Base-by-base conservation (phyloP, 2,113 vertebrate species). In the Anhinga anhinga region DNA sequence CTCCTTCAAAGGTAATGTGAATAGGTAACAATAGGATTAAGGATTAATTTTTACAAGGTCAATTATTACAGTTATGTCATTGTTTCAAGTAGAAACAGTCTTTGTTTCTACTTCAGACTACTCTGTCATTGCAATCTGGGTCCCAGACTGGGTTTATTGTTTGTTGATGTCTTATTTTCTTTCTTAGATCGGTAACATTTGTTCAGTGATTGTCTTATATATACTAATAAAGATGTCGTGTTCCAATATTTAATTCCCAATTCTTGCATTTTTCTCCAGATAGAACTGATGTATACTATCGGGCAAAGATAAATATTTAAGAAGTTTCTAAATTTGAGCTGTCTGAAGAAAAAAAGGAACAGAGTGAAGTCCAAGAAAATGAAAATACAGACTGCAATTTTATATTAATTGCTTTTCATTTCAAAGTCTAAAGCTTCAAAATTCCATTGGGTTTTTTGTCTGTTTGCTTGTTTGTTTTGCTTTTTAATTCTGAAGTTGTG, bases 391-490 rank as follows among this genome's bases (percentile, higher is more conserved):
- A n/a, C 34, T 70, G 2, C 5, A 74, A 14, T 63, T 45, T 71
- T 81, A 32, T 17, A 47, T 17, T 0, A 50, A 32, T 47, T 70
- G 3, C 0, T 45, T 85, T 72, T 58, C 1, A 47, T 78, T 81
- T 70, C 7, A 47, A 61, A 70, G 15, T 20, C 1, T n/a, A 55
- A 82, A 50, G 0, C 2, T 38, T 56, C 10, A 27, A 69, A 69
- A 82, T 62, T 59, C 23, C 14, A 42, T 13, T 9, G 23, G 23
- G 2, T 4, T 59, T 44, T 10, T 83, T 36, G 21, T 38, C 38
- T 15, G 2, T 7, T 50, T 42, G 2, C 5, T 50, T 42, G 3
- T 34, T 29, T 45, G 3, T 0, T 8, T 45, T 73, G 13, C 4
- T 38, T 62, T 20, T 38, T 23, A 65, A 58, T 55, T 36, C 15